Base-by-base conservation (phyloP, 2,113 vertebrate species). In the Eupsittula cactorum region DNA sequence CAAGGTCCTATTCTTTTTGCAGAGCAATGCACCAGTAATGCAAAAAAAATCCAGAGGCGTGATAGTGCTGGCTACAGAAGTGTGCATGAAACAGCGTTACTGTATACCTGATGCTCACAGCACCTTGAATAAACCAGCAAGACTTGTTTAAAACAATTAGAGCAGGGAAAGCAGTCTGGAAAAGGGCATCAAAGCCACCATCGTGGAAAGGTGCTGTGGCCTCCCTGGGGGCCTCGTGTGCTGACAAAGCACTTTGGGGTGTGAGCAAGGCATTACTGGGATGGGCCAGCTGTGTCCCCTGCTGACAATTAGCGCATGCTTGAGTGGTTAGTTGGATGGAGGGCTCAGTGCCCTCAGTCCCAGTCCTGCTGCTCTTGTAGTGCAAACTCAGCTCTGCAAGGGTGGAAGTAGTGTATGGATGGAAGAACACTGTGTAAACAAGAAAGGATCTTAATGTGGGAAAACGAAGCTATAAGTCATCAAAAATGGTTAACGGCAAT, bases 391-490 rank as follows among this genome's bases (percentile, higher is more conserved):
- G 67, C 52, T 78, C 60, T 68, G 65, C 50, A 35, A 16, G 23
- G 18, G 14, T 39, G 25, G 19, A 28, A n/a, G 49, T 4, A 29
- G 55, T 1, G 0, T 39, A 5, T 0, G 3, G 39, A 52, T 64
- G 49, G 62, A 70, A 53, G 37, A 87, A 14, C 7, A 2, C 24
- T 35, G 9, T 29, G 35, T 17, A 64, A 31, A 20, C 23, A 59
- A 49, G 57, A 19, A 42, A n/a, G 44, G 67, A 49, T 52, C 67
- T 73, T 67, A 11, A 33, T 8, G 35, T 41, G 24, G 62, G 67
- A 60, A 69, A 79, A n/a, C 0, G 1, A 65, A 86, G 50, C 35
- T 31, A 0, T 33, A 35, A 50, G 33, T 55, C 41, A n/a, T 47
- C 49, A 41, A 25, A 82, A 69, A n/a, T 25, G 5, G 27, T 53